Evolutionary conservation across 2,888 invertebrate species (phyloP), one percentile per base, ranked within the genome.

Genomic region (Spatulosminthurus flaviceps): DNA sequence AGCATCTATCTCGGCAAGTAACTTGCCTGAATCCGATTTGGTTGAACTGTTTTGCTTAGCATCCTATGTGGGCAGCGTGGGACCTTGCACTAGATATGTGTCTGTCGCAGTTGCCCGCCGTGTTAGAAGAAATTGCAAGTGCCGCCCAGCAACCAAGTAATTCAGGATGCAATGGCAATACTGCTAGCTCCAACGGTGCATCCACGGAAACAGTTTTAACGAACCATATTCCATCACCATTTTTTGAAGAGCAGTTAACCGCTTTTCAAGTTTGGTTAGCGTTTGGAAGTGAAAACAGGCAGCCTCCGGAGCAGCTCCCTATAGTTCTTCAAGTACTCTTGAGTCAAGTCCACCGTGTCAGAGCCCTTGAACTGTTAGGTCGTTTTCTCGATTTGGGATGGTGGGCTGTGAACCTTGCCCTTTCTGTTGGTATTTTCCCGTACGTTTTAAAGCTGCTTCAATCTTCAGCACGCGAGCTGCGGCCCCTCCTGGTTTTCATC

Each of bases 381-480:
- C 91, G 92, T 78, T 99, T 98, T 89, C 90, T 99, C 80, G 97
- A 99, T 88, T 91, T 98, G 81, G 99, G 99, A 66, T 93, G 94
- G 0, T 95, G 95, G 95, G 98, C 98, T 19, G 98, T 98, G 67
- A 95, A 95, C 88, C 90, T 97, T 84, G 97, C 98, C 76, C 90
- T 99, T 28, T 95, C 95, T 77, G 99, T 99, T 69, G 98, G 99
- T 85, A 98, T 99, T 87, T 99, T 98, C 89, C 99, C 99, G 0
- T 99, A 99, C 88, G 97, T 99, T 86, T 91, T 99, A 78, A 98
- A 98, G 89, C 89, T 99, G 85, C 90, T 99, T 86, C 98, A 99
- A 89, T 97, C 97, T 86, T 94, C 94, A 82, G 97, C 97, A 1
- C 91, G 92, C 85, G 98, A 99, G 88, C 89, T 99, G 84, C 90